These are phyloP conservation scores for Orchesellides sinensis DNA, from an alignment of 2,888 invertebrate species.

Conservation along the genomic window DNA sequence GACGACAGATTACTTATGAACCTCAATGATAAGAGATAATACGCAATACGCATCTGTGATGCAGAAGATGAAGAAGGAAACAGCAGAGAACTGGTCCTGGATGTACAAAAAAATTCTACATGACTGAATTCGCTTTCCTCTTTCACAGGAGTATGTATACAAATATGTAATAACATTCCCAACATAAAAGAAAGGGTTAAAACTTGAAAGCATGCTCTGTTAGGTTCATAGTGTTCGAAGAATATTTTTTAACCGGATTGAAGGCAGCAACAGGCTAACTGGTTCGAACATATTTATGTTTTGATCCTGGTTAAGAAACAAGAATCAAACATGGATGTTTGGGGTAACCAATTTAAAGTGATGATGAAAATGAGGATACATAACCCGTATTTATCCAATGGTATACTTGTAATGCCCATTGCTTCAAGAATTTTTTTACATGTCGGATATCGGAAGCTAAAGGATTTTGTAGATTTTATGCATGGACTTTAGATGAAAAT, in stretches of 20 bases:
- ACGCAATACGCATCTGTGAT: too few species aligned
- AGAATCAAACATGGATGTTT: neutral
- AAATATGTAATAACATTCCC: too few species aligned
- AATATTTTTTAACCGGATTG: conserved; percentile 58
- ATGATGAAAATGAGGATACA: neutral
- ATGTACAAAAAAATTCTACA: neutral
- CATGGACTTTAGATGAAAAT: neutral
- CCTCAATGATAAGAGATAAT: too few species aligned
- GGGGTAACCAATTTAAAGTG: neutral
- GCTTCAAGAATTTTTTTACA: neutral
- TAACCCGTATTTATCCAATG: neutral
- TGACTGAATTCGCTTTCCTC: neutral
- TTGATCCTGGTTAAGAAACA: neutral
- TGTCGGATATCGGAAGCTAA: conserved; percentile 42
- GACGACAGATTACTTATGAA: too few species aligned
- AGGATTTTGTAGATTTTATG: neutral
- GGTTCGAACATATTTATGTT: conserved; percentile 2
- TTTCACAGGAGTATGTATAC: too few species aligned
- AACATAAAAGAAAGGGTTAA: too few species aligned
- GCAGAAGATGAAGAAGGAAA: too few species aligned
- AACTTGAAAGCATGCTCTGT: too few species aligned
- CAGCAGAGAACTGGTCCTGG: conserved; percentile 42
- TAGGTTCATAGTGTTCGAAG: neutral
- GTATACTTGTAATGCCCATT: neutral
- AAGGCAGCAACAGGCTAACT: conserved; percentile 36